A percentile compares a stretch with the other conserved stretches of the same genome.
These are phyloP conservation scores for Portevinia maculata DNA, from an alignment of 2,888 invertebrate genomes.

Conservation along the genomic window DNA sequence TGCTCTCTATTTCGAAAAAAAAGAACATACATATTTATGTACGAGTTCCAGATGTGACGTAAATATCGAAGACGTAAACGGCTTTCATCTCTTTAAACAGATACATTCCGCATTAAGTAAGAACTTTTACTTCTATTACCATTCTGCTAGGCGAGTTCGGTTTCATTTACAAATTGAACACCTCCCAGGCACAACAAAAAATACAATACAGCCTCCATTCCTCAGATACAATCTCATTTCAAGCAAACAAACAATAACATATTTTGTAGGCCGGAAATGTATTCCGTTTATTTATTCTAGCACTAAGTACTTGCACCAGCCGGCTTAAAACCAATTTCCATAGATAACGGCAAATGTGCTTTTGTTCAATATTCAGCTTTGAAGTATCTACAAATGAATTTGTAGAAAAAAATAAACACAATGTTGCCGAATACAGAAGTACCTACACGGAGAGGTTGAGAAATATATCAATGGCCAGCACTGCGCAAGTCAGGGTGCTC, in stretches of 20 bases:
- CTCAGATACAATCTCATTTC: conserved; percentile 33
- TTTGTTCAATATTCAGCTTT: conserved; percentile 31
- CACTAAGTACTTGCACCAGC: conserved; percentile 48
- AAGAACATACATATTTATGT: conserved; percentile 20
- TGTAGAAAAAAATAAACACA: conserved; percentile 9
- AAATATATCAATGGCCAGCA: conserved; percentile 15
- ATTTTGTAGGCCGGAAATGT: conserved; percentile 47
- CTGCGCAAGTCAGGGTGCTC: conserved; percentile 40
- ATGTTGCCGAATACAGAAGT: conserved; percentile 26
- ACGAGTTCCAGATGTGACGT: conserved; percentile 10
- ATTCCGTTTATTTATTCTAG: conserved; percentile 59
- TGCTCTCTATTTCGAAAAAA: not conserved
- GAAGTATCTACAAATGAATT: not conserved
- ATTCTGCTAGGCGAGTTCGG: conserved; percentile 7
- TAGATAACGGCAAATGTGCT: conserved; percentile 63
- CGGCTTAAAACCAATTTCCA: conserved; percentile 68
- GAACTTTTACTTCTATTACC: not conserved
- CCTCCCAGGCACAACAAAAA: not conserved
- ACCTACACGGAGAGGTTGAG: not conserved
- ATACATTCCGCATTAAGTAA: not conserved
- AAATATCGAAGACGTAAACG: conserved; percentile 25
- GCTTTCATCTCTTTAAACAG: conserved; percentile 25
- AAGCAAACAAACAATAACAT: conserved; percentile 12
- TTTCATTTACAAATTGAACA: conserved; percentile 34
- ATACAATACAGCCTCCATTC: conserved; percentile 16